Evolutionary conservation across 2,797 vertebrate genomes (phyloP), one percentile per base, ranked within the genome.

Genomic region (Amblyraja radiata): DNA sequence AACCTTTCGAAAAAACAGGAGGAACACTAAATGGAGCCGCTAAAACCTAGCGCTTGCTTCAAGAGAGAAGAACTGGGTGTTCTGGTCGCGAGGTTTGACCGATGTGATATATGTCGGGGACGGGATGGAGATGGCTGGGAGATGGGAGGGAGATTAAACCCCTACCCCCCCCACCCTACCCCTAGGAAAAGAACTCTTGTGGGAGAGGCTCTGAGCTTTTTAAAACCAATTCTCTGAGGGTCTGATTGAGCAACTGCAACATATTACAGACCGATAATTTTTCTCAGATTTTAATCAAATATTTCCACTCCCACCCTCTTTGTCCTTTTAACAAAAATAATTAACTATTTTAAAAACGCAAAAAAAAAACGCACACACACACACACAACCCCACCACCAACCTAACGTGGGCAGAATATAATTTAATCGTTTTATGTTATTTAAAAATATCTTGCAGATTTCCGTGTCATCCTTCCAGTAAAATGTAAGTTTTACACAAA

Each of bases 391-490:
- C 46, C 46, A 54, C 18, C 8, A 36, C 65, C 65, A 68, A 4
- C 6, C 39, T 88, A 88, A 68, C n/a, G 84, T 63, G 65, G 84
- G 84, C 84, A 65, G 84, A 68, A 88, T 88, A 88, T 88, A 88
- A 88, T 88, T 88, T 88, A 88, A 88, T 88, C 84, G 63, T 88
- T 88, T 88, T 88, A 88, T 36, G 63, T 88, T 88, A 88, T 88
- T 88, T 88, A 88, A 88, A 88, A 68, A 65, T 32, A 68, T 88
- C 65, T 88, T 65, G 68, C 84, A 18, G 61, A 88, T 88, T 54
- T 88, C 63, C 63, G 32, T 88, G 63, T 88, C 84, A 65, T n/a
- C 58, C 84, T 88, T 88, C n/a, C 63, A 68, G 84, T 68, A 68
- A 88, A 88, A 68, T 65, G 71, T 74, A 68, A 88, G 32, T 88